Evolutionary conservation across 2,888 invertebrate species (phyloP).

Genomic region (Ornithoptera priamus): DNA sequence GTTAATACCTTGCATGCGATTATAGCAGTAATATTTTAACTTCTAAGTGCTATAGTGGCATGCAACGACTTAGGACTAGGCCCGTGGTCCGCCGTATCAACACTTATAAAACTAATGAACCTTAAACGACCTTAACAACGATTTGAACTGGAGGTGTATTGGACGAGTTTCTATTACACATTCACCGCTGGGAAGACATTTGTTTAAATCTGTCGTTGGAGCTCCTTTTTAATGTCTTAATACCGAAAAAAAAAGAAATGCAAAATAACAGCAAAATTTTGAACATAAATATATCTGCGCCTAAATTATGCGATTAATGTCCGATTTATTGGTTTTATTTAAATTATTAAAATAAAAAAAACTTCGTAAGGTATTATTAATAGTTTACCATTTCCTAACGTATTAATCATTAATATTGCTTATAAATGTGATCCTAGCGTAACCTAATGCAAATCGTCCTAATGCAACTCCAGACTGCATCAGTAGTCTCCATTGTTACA

Average conservation of each 20-base stretch:
- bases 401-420: not conserved
- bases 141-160: constrained; percentile 17
- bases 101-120: constrained; percentile 19
- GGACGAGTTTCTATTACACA: constrained; percentile 6
- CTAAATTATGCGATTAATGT: too few relatives aligned
- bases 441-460: constrained; percentile 6
- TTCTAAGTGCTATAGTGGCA: constrained; percentile 14
- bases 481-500: constrained; percentile 9
- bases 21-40: constrained; percentile 12
- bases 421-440: not conserved
- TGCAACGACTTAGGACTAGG: constrained; percentile 11
- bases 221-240: not conserved
- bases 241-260: not conserved
- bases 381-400: not conserved
- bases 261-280: not conserved
- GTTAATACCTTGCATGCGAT: constrained; percentile 9
- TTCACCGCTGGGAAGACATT: constrained; percentile 1
- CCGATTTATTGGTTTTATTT: too few relatives aligned
- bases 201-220: not conserved
- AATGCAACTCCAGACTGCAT: constrained; percentile 14
- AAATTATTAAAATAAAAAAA: too few relatives aligned
- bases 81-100: constrained; percentile 25
- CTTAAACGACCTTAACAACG: constrained; percentile 18
- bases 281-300: too few relatives aligned
- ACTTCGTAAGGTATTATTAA: too few relatives aligned